Evolutionary conservation across 2,797 vertebrate species (phyloP), one percentile per base, ranked within the genome.

Genomic region (Crotalus adamanteus): DNA sequence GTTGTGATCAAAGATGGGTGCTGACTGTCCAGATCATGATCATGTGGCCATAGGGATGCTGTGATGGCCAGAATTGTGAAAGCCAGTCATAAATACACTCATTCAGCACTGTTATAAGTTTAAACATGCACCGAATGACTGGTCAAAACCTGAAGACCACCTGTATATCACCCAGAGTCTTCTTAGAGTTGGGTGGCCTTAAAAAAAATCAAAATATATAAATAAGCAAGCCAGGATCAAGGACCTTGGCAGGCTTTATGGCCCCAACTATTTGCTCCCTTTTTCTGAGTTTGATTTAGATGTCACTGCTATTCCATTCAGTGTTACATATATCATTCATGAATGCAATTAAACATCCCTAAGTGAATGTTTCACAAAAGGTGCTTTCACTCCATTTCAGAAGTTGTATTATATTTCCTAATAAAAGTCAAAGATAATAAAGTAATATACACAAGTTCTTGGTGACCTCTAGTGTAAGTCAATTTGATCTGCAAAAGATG

Each of bases 381-480:
- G 57, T 37, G 2, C 20, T 87, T 92, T 88, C 14, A 89, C 92
- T 95, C 93, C 87, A 90, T 86, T 95, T 95, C 90, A 89, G 91
- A 95, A 95, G 91, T 47, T 85, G 86, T 93, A 95, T 95, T 16
- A 0, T 83, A 90, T 96, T 96, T 94, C 94, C 95, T 95, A 95
- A 93, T 95, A 95, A 96, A 97, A 95, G 95, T 96, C 96, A 96
- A 94, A 91, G 94, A 91, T 42, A 93, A 89, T 94, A 88, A 61
- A 90, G 93, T 94, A 94, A 96, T 53, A 86, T 91, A 59, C n/a
- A 92, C 3, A 90, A 89, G 93, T 91, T 95, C 94, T 93, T 65
- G 95, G 89, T 91, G 92, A 95, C 87, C 91, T 94, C 90, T 22
- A 94, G 31, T 83, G 88, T 22, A 31, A 53, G 88, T 91, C 89